Percentiles rank a stretch among this genome's conserved stretches.
Conservation (phyloP, 2,888 invertebrate species). For the Xestoiulus laeticollis region DNA sequence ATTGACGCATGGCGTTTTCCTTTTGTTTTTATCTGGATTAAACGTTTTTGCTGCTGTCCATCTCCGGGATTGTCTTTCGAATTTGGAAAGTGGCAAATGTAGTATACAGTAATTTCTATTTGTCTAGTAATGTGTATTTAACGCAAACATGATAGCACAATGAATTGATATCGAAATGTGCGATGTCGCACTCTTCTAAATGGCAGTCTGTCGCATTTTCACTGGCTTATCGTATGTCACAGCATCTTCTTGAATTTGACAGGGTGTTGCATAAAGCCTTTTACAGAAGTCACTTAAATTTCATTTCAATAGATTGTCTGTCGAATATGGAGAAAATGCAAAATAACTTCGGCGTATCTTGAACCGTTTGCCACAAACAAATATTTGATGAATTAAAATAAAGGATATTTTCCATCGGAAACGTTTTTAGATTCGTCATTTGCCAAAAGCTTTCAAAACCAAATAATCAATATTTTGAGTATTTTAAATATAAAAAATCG, state of each 20-base stretch:
- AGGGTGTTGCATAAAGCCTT: neutral
- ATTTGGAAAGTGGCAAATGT: neutral
- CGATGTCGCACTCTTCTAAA: neutral
- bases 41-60: neutral
- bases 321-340: too few relatives aligned
- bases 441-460: too few relatives aligned
- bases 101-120: neutral
- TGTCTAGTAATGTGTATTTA: slow-evolving; percentile 9
- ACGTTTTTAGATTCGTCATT: too few relatives aligned
- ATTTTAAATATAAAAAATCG: too few relatives aligned
- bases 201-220: neutral
- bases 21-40: neutral
- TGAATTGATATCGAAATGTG: slow-evolving; percentile 1
- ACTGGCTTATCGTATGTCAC: neutral
- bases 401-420: too few relatives aligned
- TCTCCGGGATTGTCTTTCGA: neutral
- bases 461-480: too few relatives aligned
- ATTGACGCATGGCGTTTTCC: neutral
- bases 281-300: too few relatives aligned
- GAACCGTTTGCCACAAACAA: too few relatives aligned
- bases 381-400: too few relatives aligned
- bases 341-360: too few relatives aligned
- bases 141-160: neutral
- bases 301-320: neutral
- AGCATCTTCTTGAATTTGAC: neutral